These are phyloP conservation scores for Pardalotus punctatus DNA, from an alignment of 2,113 vertebrate genomes.

Conservation along the genomic window DNA sequence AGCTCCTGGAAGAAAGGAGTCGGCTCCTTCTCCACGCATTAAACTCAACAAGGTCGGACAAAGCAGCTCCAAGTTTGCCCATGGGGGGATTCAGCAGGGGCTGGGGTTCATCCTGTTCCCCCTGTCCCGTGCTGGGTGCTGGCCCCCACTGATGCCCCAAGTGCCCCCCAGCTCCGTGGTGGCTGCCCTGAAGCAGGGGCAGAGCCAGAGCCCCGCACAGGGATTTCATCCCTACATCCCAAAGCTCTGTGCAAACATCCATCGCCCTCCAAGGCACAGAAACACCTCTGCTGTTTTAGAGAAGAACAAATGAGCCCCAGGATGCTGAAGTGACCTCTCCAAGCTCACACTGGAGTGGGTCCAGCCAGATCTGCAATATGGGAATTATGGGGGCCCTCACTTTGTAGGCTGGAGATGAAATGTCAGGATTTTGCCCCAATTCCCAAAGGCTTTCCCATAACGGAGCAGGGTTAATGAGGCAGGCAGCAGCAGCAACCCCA, in stretches of 20 bases:
- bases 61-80: not conserved
- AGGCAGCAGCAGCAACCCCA: not conserved
- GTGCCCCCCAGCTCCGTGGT: not conserved
- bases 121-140: fast-evolving
- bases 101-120: not conserved
- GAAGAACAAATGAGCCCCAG: not conserved
- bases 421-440: not conserved
- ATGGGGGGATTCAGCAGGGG: not conserved
- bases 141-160: fast-evolving
- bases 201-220: not conserved
- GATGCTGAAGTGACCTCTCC: not conserved
- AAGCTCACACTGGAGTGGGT: not conserved
- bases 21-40: not conserved
- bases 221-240: not conserved
- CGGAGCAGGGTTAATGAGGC: fast-evolving
- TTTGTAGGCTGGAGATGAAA: not conserved
- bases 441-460: not conserved
- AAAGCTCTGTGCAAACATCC: not conserved
- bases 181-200: not conserved
- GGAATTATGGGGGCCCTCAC: not conserved
- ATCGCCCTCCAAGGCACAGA: not conserved
- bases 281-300: not conserved
- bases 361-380: not conserved
- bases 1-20: not conserved
- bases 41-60: slow-evolving; percentile 2